Evolutionary conservation across 2,797 vertebrate species (phyloP).

Genomic region (Oceanodroma leucorhoa): DNA sequence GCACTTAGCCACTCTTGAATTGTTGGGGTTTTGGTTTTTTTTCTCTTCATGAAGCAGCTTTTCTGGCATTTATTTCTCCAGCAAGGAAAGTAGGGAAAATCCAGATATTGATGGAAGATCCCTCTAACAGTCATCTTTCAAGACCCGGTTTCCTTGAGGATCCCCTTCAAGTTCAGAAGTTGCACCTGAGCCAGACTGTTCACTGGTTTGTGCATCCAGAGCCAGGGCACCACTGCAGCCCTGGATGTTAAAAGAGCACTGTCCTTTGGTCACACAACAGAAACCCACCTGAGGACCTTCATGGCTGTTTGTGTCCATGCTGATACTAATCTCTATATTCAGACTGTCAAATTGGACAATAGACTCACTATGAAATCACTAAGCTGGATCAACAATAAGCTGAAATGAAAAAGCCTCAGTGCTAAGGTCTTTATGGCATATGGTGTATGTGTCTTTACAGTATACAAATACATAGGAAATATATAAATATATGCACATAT

Average conservation of each 20-base stretch:
- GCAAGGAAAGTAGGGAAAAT: not conserved
- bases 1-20: not conserved
- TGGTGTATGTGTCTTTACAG: not conserved
- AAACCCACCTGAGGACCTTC: not conserved
- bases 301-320: not conserved
- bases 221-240: not conserved
- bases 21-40: too few relatives aligned
- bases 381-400: not conserved
- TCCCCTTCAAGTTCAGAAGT: not conserved
- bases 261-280: not conserved
- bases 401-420: not conserved
- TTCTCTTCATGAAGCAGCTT: not conserved
- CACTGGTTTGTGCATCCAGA: not conserved
- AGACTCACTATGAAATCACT: not conserved
- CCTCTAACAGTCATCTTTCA: not conserved
- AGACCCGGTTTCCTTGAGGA: not conserved
- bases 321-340: not conserved
- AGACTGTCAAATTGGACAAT: not conserved
- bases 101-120: not conserved
- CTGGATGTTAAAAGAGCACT: not conserved
- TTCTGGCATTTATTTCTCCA: not conserved
- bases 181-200: not conserved
- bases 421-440: not conserved
- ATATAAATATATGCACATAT: fast-evolving
- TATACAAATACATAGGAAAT: not conserved